Conservation (phyloP, 2,113 vertebrate species). For the Dromaius novaehollandiae region DNA sequence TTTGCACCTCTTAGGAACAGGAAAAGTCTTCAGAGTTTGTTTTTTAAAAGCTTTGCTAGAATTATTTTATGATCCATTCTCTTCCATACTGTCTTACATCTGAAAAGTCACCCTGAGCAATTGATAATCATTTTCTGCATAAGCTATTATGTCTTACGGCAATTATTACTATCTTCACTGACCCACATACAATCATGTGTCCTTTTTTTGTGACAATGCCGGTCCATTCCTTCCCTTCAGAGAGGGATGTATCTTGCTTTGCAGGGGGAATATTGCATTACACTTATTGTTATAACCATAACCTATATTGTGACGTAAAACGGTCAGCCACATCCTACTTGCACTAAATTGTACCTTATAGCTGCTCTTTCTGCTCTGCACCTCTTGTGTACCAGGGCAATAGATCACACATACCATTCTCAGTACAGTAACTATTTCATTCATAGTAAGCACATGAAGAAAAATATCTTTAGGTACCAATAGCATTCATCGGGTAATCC, state of each 20-base stretch:
- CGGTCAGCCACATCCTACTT: background rate
- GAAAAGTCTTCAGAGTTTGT: background rate
- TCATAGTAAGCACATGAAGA: background rate
- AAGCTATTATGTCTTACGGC: background rate
- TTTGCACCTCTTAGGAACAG: background rate
- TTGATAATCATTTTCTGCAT: background rate
- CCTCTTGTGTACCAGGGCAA: background rate
- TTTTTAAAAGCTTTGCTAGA: background rate
- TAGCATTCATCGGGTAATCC: background rate
- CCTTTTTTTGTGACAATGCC: background rate
- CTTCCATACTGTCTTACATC: background rate
- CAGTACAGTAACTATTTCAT: background rate
- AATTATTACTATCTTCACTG: background rate
- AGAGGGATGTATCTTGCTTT: background rate
- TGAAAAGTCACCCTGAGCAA: background rate
- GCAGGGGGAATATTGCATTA: background rate
- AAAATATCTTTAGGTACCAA: background rate
- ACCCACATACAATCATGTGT: background rate
- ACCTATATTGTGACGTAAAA: background rate
- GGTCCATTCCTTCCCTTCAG: background rate
- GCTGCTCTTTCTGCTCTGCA: background rate
- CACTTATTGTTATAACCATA: background rate
- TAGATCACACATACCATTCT: background rate
- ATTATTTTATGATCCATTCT: background rate
- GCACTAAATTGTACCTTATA: background rate